Evolutionary conservation across 1,140 invertebrate species (phyloP).

Genomic region (Pseudomyrmex pallidus): DNA sequence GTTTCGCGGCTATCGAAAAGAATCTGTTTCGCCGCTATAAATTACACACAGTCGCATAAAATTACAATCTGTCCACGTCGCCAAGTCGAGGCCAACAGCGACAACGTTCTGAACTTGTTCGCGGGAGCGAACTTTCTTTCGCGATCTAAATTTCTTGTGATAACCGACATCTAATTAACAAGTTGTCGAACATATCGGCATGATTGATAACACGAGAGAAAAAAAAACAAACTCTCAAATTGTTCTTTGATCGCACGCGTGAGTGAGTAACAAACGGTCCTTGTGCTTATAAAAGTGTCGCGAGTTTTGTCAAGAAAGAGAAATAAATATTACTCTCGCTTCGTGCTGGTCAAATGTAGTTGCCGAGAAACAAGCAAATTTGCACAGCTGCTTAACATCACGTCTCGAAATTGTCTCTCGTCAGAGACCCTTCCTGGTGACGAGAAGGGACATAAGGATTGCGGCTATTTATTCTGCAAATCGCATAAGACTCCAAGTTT

Average conservation of each 20-base stretch:
- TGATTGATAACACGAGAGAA: background rate
- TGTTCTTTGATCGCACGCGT: background rate
- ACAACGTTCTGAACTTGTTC: background rate
- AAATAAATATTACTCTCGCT: conserved; percentile 42
- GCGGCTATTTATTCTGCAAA: conserved; percentile 12
- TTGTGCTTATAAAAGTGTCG: conserved; percentile 56
- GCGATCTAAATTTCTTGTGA: background rate
- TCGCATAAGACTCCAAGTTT: background rate
- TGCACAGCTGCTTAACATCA: conserved; percentile 50
- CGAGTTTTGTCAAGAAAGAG: conserved; percentile 39
- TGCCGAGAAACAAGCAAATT: conserved; percentile 53
- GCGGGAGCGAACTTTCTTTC: background rate
- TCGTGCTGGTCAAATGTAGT: conserved; percentile 13
- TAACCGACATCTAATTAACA: background rate
- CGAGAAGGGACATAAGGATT: conserved; percentile 16
- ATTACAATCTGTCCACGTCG: background rate
- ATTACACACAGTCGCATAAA: conserved; percentile 1
- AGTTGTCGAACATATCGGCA: background rate
- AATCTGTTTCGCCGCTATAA: background rate
- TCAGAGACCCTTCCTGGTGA: conserved; percentile 18
- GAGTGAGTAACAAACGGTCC: conserved; percentile 25
- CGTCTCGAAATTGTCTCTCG: conserved; percentile 18
- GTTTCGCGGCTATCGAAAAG: background rate
- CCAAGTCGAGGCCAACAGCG: too few species aligned
- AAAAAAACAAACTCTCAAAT: background rate